phyloP scores from a whole-genome alignment of 2,113 vertebrate genomes.

The Chionis minor region DNA sequence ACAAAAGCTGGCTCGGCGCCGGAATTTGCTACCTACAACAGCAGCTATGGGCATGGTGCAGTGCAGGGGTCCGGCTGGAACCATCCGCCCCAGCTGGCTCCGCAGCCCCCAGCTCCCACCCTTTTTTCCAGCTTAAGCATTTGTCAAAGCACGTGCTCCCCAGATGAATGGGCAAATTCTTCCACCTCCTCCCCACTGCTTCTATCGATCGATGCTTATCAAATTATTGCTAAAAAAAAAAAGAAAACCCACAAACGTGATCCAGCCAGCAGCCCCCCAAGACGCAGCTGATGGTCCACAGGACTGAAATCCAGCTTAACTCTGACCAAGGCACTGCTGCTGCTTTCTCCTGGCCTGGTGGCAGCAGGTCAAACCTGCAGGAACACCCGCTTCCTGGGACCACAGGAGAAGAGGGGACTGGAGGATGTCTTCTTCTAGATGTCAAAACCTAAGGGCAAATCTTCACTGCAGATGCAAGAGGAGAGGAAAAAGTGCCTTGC shows the following conservation, averaged over 20 bases:
- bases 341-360: not conserved
- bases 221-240: not conserved
- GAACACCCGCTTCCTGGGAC: not conserved
- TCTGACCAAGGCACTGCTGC: not conserved
- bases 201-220: not conserved
- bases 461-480: not conserved
- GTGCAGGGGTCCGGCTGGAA: not conserved
- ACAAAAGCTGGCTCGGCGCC: not conserved
- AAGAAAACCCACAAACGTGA: accelerated
- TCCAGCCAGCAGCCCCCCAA: not conserved
- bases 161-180: not conserved
- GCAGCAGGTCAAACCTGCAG: not conserved
- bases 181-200: not conserved
- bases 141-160: not conserved
- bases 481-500: not conserved
- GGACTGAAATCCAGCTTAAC: not conserved
- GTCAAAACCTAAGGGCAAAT: not conserved
- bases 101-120: not conserved
- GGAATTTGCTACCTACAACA: not conserved
- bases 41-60: not conserved
- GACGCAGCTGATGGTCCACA: not conserved
- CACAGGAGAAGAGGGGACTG: accelerated
- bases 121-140: not conserved
- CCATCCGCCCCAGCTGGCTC: not conserved
- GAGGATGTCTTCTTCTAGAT: not conserved